Evolutionary conservation across 2,888 invertebrate genomes (phyloP).

Genomic region (Plagodis dolabraria): DNA sequence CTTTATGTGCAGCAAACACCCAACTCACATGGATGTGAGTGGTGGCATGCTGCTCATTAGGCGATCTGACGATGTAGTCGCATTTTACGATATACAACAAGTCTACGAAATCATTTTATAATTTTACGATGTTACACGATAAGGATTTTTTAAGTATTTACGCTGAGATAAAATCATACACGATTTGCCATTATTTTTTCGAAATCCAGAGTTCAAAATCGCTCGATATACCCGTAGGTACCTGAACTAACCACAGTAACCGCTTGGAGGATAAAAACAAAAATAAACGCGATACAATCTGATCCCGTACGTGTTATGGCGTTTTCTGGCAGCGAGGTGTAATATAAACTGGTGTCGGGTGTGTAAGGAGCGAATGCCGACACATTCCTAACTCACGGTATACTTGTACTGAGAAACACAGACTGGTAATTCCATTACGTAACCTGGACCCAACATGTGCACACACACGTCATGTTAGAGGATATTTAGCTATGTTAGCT

Average conservation of each 20-base stretch:
- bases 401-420: constrained; percentile 9
- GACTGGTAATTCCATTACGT: constrained; percentile 9
- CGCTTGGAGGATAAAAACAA: constrained; percentile 42
- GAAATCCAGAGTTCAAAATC: constrained; percentile 29
- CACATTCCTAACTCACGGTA: constrained; percentile 55
- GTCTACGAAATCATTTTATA: too few species aligned
- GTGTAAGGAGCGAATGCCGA: constrained; percentile 52
- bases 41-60: too few species aligned
- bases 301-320: constrained; percentile 52
- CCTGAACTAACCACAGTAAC: constrained; percentile 41
- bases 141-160: too few species aligned
- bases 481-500: neutral
- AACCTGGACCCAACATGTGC: neutral
- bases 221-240: constrained; percentile 18
- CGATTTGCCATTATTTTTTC: constrained; percentile 8
- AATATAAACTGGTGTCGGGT: constrained; percentile 57
- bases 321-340: constrained; percentile 56
- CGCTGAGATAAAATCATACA: too few species aligned
- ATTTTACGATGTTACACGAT: too few species aligned
- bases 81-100: too few species aligned
- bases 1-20: too few species aligned
- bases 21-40: too few species aligned
- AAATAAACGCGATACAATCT: constrained; percentile 47
- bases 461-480: neutral
- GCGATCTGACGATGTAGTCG: too few species aligned